Conservation (phyloP, 2,797 vertebrate species). For the Myotis myotis region DNA sequence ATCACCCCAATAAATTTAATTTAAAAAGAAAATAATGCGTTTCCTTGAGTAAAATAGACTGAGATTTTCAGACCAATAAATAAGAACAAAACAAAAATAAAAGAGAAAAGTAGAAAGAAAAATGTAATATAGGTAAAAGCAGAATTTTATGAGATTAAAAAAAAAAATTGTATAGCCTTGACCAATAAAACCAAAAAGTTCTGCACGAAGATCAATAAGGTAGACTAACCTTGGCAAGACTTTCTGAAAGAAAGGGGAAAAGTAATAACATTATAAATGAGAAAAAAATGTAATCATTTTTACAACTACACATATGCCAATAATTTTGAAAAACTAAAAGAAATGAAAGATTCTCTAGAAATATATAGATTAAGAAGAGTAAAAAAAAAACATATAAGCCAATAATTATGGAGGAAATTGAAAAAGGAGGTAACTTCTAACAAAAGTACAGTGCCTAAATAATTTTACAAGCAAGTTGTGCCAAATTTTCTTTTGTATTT, state of each 20-base stretch:
- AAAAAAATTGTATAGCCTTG: neutral
- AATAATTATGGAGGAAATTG: neutral
- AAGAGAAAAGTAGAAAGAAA: neutral
- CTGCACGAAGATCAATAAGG: neutral
- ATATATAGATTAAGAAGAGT: neutral
- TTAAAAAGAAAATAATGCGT: neutral
- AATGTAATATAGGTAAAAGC: neutral
- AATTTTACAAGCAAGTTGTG: neutral
- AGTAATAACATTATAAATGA: neutral
- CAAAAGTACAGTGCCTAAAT: neutral
- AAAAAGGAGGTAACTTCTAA: neutral
- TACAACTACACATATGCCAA: neutral
- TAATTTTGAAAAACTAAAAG: neutral
- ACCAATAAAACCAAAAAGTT: neutral
- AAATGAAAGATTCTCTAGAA: neutral
- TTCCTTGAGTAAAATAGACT: neutral
- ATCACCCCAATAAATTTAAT: neutral
- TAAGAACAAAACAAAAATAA: neutral
- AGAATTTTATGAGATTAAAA: conserved; percentile 8
- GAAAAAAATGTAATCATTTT: neutral
- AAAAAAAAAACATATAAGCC: neutral
- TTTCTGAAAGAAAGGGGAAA: neutral
- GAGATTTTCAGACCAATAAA: conserved; percentile 32
- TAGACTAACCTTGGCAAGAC: neutral
- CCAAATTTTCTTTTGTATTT: neutral